Percentiles rank a stretch among this genome's conserved stretches.
Conservation (phyloP, 2,113 vertebrate species). For the Anguilla rostrata region DNA sequence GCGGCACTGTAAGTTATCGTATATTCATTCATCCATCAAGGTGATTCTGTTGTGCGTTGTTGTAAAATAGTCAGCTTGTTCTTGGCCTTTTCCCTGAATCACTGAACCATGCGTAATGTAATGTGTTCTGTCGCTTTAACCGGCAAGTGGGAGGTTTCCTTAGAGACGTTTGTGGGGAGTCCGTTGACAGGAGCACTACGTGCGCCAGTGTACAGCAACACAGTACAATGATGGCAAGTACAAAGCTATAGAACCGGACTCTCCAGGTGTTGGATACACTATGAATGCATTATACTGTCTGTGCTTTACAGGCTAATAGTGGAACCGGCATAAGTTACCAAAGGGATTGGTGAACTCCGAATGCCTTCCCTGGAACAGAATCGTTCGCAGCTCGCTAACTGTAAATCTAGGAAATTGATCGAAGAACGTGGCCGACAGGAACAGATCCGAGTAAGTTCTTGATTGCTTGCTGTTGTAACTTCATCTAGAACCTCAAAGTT, state of each 20-base stretch:
- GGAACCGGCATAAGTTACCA: not conserved
- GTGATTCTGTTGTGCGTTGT: too few species aligned
- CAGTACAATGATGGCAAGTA: not conserved
- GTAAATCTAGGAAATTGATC: not conserved
- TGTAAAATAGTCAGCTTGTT: not conserved
- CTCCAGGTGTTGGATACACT: not conserved
- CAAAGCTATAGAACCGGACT: not conserved
- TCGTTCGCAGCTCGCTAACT: not conserved
- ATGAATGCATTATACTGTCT: not conserved
- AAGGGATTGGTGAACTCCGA: not conserved
- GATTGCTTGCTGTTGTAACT: not conserved
- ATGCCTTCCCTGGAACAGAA: not conserved
- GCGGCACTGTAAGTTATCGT: not conserved
- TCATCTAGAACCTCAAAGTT: not conserved
- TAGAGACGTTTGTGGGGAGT: not conserved
- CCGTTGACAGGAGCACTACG: not conserved
- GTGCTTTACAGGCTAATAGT: not conserved
- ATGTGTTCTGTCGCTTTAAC: slow-evolving; percentile 1
- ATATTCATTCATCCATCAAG: too few species aligned
- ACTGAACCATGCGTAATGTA: not conserved
- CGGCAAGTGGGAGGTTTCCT: not conserved
- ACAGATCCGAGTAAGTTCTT: not conserved
- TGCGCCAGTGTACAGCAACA: not conserved
- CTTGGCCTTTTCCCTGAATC: not conserved
- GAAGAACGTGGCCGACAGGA: not conserved